phyloP scores from a whole-genome alignment of 1,140 invertebrate species.

The Drosophila kepulauana region DNA sequence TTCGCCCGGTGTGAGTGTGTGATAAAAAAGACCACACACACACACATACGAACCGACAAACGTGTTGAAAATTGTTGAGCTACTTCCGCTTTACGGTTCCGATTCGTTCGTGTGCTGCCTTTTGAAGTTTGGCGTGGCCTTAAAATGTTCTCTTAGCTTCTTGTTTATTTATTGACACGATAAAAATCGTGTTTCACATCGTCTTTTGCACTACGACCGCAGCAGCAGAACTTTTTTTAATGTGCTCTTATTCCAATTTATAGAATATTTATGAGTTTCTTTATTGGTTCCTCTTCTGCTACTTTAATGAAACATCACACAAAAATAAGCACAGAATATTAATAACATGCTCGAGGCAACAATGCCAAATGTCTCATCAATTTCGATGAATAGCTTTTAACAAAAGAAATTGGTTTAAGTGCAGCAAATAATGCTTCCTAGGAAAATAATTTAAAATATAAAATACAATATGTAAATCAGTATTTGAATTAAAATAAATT shows the following conservation, averaged over 20 bases:
- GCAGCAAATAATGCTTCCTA: no score
- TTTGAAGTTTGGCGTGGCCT: slow-evolving; percentile 58
- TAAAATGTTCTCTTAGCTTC: slow-evolving; percentile 53
- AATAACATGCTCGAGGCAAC: no score
- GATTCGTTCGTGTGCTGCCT: slow-evolving; percentile 23
- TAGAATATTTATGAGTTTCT: slow-evolving; percentile 70
- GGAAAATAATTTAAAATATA: no score
- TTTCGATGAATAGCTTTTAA: no score
- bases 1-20: slow-evolving; percentile 28
- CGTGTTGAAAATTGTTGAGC: slow-evolving; percentile 82
- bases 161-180: slow-evolving; percentile 58
- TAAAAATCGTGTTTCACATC: slow-evolving; percentile 31
- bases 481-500: no score
- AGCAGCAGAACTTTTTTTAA: slow-evolving; percentile 61
- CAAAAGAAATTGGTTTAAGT: no score
- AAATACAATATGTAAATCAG: no score
- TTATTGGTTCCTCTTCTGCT: slow-evolving; percentile 15
- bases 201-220: slow-evolving; percentile 1
- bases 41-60: slow-evolving; percentile 48
- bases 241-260: slow-evolving; percentile 67
- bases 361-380: no score
- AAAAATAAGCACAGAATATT: no score
- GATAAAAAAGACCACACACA: slow-evolving; percentile 33
- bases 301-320: background rate
- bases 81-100: slow-evolving; percentile 60